Base-by-base conservation (phyloP, 2,888 invertebrate genomes). In the Sarcophaga rosellei region DNA sequence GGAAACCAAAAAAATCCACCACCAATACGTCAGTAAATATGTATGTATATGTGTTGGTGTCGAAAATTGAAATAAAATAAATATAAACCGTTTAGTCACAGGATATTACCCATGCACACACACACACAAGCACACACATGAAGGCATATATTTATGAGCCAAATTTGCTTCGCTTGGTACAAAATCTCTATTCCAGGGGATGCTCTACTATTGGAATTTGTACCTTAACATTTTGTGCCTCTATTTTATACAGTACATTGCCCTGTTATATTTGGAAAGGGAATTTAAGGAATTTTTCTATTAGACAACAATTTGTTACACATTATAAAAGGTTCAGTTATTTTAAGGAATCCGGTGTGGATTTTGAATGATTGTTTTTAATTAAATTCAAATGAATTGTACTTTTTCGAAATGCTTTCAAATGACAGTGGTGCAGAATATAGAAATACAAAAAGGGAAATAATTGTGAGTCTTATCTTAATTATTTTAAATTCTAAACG, bases 61-160 rank as follows among this genome's bases (percentile, higher is more conserved):
- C 89, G 88, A 89, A 90, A 90, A 91, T 90, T 92, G 91, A 92
- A 92, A 91, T 90, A 89, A 90, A 91, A 92, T 92, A 92, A 91
- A 91, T 90, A 92, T 92, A 93, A 93, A 93, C 92, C 93, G 92
- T 93, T 93, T 93, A 93, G 93, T 93, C 92, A 93, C 93, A 93
- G 93, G 92, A 93, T 93, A 93, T 93, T 93, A 92, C 93, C 91
- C 91, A 91, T 92, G 91, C 90, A 91, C 21, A 12, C 20, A 44
- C 59, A 53, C 68, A 59, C 15, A 61, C 59, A 47, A 15, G 2
- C 17, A 17, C 1, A 17, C 53, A 5, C 17, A 15, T 53, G 17
- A 12, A 15, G 12, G 53, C 53, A 17, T 17, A 12, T 4, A 17
- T 53, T 12, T 17, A 53, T 53, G 53, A 10, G 17, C 53, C 53